These are phyloP conservation scores for Mergus octosetaceus DNA, from an alignment of 2,797 vertebrate genomes.

Conservation along the genomic window DNA sequence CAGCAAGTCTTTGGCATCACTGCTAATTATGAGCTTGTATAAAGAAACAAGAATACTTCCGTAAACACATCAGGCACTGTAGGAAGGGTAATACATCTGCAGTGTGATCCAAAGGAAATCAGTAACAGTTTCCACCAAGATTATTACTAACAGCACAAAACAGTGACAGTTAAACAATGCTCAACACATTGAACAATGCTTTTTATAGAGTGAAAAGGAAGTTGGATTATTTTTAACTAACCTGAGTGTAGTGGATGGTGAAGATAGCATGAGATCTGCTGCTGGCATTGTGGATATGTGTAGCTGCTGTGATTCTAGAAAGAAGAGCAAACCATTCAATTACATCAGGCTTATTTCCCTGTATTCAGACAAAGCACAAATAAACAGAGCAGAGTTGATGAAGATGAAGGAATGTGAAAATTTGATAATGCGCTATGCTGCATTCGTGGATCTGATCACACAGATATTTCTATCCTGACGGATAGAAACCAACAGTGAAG, in stretches of 20 bases:
- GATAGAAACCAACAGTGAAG: not conserved
- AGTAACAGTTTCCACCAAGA: not conserved
- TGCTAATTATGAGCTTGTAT: not conserved
- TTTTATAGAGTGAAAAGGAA: slow-evolving; percentile 9
- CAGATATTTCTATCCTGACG: not conserved
- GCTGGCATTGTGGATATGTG: slow-evolving; percentile 96
- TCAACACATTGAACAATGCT: not conserved
- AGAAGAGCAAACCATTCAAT: slow-evolving; percentile 19
- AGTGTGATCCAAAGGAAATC: slow-evolving; percentile 21
- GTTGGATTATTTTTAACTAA: slow-evolving; percentile 63
- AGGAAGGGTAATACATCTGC: slow-evolving; percentile 13
- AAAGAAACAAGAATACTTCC: slow-evolving; percentile 9
- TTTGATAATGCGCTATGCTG: not conserved
- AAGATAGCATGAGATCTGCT: slow-evolving; percentile 99
- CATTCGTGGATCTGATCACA: not conserved
- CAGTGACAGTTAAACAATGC: slow-evolving; percentile 7
- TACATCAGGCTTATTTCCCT: not conserved
- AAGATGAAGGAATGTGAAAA: slow-evolving; percentile 4
- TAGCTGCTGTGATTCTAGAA: slow-evolving; percentile 92
- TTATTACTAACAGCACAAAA: not conserved
- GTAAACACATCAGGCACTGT: not conserved
- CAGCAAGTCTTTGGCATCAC: not conserved
- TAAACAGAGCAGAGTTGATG: not conserved
- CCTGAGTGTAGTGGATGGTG: slow-evolving; percentile 96
- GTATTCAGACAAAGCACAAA: not conserved